Percentiles rank a stretch among this genome's conserved stretches.
These are phyloP conservation scores for Dinomys branickii DNA, from an alignment of 2,113 vertebrate genomes.

Conservation along the genomic window DNA sequence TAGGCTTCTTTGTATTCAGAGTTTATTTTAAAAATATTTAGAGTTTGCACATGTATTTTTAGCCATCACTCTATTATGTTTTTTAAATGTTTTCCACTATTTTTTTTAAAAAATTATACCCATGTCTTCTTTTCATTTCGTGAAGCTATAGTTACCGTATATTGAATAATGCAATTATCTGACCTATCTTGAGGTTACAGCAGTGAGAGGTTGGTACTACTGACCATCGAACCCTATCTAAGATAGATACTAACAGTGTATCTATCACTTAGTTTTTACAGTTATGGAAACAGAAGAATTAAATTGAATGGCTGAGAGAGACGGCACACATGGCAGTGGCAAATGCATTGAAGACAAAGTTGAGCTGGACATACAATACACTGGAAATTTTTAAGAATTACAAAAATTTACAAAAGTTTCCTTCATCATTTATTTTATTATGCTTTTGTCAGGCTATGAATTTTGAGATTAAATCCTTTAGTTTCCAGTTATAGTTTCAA, in stretches of 20 bases:
- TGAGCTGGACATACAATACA: neutral
- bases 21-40: neutral
- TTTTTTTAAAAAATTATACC: neutral
- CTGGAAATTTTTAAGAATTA: neutral
- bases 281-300: conserved; percentile 34
- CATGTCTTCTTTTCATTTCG: neutral
- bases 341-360: neutral
- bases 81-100: conserved; percentile 11
- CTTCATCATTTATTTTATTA: neutral
- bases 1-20: neutral
- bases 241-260: neutral
- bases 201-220: neutral
- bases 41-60: neutral
- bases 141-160: neutral
- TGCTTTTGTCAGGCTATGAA: neutral
- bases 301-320: neutral
- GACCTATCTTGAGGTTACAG: neutral
- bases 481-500: conserved; percentile 49
- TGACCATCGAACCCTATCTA: neutral
- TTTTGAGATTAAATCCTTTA: conserved; percentile 26
- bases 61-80: neutral
- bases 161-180: neutral
- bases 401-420: conserved; percentile 10
- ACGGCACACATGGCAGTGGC: neutral
- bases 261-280: neutral